Evolutionary conservation across 2,888 invertebrate species (phyloP).

Genomic region (Brachyopa scutellaris): DNA sequence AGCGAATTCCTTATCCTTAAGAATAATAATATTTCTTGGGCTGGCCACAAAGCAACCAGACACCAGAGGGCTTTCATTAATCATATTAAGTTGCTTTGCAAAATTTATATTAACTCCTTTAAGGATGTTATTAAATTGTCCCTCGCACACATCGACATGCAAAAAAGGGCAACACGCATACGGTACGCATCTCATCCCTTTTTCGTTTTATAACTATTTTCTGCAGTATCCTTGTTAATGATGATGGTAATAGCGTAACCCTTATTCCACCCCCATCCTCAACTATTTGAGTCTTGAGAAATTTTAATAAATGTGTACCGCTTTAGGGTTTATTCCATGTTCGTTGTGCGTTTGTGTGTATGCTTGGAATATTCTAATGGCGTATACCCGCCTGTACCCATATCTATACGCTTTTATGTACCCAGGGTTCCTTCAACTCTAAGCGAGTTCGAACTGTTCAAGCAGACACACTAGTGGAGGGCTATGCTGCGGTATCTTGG

Average conservation of each 20-base stretch:
- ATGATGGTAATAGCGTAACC: conserved; percentile 18
- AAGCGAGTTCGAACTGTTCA: conserved; percentile 15
- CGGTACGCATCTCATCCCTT: not conserved
- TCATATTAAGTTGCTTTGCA: conserved; percentile 59
- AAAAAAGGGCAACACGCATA: not conserved
- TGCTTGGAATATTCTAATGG: conserved; percentile 29
- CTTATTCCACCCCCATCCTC: not conserved
- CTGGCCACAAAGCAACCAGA: conserved; percentile 6
- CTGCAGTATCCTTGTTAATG: conserved; percentile 35
- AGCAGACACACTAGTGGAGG: too few species aligned
- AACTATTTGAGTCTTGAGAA: conserved; percentile 58
- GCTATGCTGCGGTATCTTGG: conserved; percentile 20
- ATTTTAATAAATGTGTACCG: conserved; percentile 67
- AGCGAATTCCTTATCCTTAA: conserved; percentile 50
- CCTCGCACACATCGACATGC: not conserved
- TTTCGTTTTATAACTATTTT: conserved; percentile 25
- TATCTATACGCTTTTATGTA: too few species aligned
- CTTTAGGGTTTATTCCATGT: conserved; percentile 15
- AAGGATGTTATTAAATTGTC: conserved; percentile 61
- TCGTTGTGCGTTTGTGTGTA: not conserved
- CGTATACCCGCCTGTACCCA: too few species aligned
- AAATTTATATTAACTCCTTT: conserved; percentile 70
- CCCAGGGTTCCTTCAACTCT: conserved; percentile 6
- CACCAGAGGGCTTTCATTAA: conserved; percentile 62
- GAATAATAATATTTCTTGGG: conserved; percentile 22